Base-by-base conservation (phyloP, 2,113 vertebrate species). In the Colistium nudipinnis region DNA sequence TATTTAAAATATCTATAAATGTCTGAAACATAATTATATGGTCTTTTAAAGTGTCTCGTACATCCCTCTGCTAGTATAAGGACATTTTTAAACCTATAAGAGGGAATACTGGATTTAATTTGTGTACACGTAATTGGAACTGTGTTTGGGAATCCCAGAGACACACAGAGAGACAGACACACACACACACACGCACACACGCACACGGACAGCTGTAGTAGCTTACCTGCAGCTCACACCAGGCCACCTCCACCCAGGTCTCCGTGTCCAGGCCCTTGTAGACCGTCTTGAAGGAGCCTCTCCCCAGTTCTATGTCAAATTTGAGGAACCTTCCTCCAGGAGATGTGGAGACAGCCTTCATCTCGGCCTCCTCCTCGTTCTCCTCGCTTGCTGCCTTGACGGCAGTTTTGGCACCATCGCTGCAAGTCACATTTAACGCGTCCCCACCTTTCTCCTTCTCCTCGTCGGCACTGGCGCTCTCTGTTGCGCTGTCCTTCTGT, bases 211-310 rank as follows among this genome's bases (percentile, higher is more conserved):
- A 41, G 35, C 52, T 49, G 13, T 14, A 24, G 13, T 71, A 17
- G 12, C 53, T 94, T 94, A 98, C 97, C 96, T 98, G 97, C 56
- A 98, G 93, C 78, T 98, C 97, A 57, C 97, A 98, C 97, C 96
- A 98, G 6, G 97, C 97, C 3, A 98, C 96, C 78, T 98, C 96
- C 83, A 97, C 96, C 97, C 96, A 98, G 20, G 97, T 97, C 74
- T 98, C 97, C 0, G 96, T 97, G 78, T 98, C 97, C 90, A 98
- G 91, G 5, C 97, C 97, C 87, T 98, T 98, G 88, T 97, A 98
- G 83, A 98, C 97, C 0, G 97, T 98, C 91, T 98, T 98, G 92
- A 98, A 98, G 73, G 97, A 98, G 44, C 97, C 97, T 48, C 96
- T 90, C 14, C 97, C 97, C 35, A 98, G 93, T 81, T 98, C 97